phyloP scores from a whole-genome alignment of 1,140 invertebrate genomes.

The Pseudomyrmex flavicornis region DNA sequence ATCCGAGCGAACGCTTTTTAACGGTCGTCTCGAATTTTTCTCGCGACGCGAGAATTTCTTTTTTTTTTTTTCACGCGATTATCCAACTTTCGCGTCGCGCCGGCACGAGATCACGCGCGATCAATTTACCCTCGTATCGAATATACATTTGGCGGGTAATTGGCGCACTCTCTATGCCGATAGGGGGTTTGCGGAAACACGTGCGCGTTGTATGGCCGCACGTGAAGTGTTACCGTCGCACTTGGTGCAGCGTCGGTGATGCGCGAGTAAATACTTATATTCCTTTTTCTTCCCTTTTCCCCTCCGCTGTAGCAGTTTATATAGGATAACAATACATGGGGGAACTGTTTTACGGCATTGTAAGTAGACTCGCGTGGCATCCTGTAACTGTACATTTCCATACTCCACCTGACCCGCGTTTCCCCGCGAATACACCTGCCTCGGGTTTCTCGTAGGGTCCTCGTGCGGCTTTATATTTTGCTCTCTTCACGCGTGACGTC shows the following conservation, averaged over 20 bases:
- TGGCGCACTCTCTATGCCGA: conserved; percentile 24
- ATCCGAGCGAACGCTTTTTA: conserved; percentile 2
- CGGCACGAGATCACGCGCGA: not conserved
- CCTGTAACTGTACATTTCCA: conserved; percentile 73
- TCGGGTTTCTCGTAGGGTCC: conserved; percentile 64
- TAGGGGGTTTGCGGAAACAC: conserved; percentile 34
- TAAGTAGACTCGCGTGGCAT: conserved; percentile 61
- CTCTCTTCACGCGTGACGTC: conserved; percentile 84
- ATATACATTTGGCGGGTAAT: conserved; percentile 21
- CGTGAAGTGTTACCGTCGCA: conserved; percentile 19
- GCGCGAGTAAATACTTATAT: conserved; percentile 46
- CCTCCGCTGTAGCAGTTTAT: no score
- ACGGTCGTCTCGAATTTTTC: conserved; percentile 3
- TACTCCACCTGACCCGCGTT: conserved; percentile 65
- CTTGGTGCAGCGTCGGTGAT: conserved; percentile 1
- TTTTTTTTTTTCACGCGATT: conserved; percentile 21
- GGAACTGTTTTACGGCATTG: conserved; percentile 66
- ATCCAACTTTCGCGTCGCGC: conserved; percentile 1
- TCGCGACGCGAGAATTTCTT: conserved; percentile 12
- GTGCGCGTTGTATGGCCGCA: conserved; percentile 35
- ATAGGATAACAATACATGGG: conserved; percentile 49
- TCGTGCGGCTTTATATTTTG: conserved; percentile 83
- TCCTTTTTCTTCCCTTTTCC: conserved; percentile 18
- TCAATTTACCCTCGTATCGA: not conserved
- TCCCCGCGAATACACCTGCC: conserved; percentile 64